Conservation (phyloP, 2,113 vertebrate genomes). For the Archilochus colubris region DNA sequence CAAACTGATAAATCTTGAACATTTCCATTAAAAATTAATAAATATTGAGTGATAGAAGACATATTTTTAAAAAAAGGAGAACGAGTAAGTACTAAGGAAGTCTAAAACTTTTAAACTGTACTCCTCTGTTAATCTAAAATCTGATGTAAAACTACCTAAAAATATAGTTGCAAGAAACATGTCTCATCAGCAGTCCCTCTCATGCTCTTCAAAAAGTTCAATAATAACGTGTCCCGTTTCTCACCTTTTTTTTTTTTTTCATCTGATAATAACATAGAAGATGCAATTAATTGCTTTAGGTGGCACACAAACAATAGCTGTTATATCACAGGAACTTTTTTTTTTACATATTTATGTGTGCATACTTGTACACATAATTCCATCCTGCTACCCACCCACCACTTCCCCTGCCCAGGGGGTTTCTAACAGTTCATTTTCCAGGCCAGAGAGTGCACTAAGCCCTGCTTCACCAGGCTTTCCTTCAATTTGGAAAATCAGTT, state of each 20-base stretch:
- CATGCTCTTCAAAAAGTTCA: neutral
- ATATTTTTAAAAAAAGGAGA: neutral
- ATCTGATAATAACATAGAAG: neutral
- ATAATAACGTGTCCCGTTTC: neutral
- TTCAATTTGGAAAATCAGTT: neutral
- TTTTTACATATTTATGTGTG: neutral
- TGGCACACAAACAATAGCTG: neutral
- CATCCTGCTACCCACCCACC: too few species aligned
- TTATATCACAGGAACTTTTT: neutral
- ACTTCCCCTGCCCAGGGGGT: accelerated
- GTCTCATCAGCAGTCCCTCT: neutral
- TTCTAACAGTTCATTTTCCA: neutral
- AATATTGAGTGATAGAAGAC: neutral
- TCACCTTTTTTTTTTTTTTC: neutral
- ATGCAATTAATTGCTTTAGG: neutral
- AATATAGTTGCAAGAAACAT: too few species aligned
- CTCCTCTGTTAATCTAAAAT: neutral
- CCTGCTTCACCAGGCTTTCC: neutral
- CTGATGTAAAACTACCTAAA: too few species aligned
- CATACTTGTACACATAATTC: neutral
- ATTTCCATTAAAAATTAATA: neutral
- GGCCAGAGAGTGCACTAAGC: neutral
- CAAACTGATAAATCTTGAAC: neutral
- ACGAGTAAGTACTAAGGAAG: neutral
- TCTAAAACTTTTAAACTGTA: neutral